Evolutionary conservation across 1,140 invertebrate genomes (phyloP).

Genomic region (Drosophila subpulchrella): DNA sequence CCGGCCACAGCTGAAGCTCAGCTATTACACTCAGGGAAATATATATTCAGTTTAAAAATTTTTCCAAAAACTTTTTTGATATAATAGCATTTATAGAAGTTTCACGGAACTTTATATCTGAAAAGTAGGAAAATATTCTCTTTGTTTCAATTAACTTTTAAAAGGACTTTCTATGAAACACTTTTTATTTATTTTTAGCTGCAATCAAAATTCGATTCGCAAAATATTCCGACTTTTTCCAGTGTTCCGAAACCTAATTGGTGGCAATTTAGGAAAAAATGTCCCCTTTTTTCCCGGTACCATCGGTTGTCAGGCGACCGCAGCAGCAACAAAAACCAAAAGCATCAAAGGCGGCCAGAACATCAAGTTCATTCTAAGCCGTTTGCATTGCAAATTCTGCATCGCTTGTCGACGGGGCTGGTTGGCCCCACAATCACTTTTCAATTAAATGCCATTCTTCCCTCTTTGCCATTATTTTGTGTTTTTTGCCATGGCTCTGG

Average conservation of each 20-base stretch:
- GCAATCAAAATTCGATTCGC: neutral
- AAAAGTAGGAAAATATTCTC: too few species aligned
- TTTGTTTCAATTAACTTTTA: too few species aligned
- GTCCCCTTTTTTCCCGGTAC: constrained; percentile 1
- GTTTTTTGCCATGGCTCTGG: constrained; percentile 18
- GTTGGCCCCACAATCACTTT: constrained; percentile 56
- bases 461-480: constrained; percentile 36
- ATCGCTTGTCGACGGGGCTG: constrained; percentile 20
- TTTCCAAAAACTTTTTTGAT: too few species aligned
- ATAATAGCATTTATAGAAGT: too few species aligned
- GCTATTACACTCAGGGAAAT: constrained; percentile 11
- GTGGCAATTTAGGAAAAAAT: neutral
- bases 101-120: too few species aligned
- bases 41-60: too few species aligned
- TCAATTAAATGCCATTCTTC: constrained; percentile 66
- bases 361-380: constrained; percentile 38
- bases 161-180: too few species aligned
- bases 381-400: constrained; percentile 56
- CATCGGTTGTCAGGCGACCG: constrained; percentile 20
- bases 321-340: constrained; percentile 35
- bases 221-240: neutral
- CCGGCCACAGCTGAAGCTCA: constrained; percentile 38
- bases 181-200: too few species aligned
- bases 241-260: neutral
- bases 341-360: constrained; percentile 32